Conservation (phyloP, 2,888 invertebrate genomes). For the Brachynemurus nebulosus region DNA sequence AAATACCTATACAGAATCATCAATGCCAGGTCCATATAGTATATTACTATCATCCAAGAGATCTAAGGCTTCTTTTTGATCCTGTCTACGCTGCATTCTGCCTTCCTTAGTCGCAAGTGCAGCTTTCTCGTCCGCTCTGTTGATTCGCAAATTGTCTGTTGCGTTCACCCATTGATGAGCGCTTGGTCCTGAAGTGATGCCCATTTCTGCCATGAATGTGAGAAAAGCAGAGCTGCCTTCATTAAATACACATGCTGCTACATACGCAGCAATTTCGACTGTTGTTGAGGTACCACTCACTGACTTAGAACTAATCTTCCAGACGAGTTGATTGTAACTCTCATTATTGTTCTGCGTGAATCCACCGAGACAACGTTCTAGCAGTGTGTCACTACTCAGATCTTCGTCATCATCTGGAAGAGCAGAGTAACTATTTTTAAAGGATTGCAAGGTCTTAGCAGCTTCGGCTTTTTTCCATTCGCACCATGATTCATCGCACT, state of each 20-base stretch:
- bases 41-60: too few species aligned
- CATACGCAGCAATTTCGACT: slow-evolving; percentile 13
- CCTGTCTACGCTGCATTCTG: too few species aligned
- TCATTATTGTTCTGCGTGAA: slow-evolving; percentile 25
- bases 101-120: too few species aligned
- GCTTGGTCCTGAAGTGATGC: too few species aligned
- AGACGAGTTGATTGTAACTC: slow-evolving; percentile 23
- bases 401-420: slow-evolving; percentile 19
- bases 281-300: slow-evolving; percentile 9
- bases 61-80: too few species aligned
- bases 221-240: slow-evolving; percentile 14
- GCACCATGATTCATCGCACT: too few species aligned
- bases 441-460: slow-evolving; percentile 10
- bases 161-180: too few species aligned
- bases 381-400: slow-evolving; percentile 21
- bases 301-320: slow-evolving; percentile 20
- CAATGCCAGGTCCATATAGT: too few species aligned
- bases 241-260: slow-evolving; percentile 12
- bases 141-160: slow-evolving; percentile 9
- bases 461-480: slow-evolving; percentile 16
- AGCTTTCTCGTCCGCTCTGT: too few species aligned
- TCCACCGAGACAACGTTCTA: slow-evolving; percentile 23
- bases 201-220: slow-evolving; percentile 10
- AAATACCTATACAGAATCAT: too few species aligned
- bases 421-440: slow-evolving; percentile 13